Evolutionary conservation across 2,113 vertebrate species (phyloP), one percentile per base, ranked within the genome.

Genomic region (Rhadina sibilatrix): DNA sequence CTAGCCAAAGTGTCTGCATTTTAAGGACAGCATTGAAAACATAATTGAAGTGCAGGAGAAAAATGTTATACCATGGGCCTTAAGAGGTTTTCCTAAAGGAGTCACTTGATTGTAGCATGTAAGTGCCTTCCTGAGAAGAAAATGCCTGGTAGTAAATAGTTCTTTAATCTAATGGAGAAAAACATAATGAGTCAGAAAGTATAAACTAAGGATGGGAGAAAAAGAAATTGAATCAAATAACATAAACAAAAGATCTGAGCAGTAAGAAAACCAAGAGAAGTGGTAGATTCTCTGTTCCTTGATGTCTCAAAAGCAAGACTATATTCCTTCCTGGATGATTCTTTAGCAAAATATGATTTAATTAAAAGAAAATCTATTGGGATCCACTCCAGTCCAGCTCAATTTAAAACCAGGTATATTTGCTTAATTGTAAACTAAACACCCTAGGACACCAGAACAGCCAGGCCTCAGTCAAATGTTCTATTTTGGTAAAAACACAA

Each of bases 11-110:
- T 59, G 54, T 83, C 88, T 90, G 33, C 27, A 46, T 86, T 90
- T 94, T 89, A 64, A 93, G 66, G 52, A 66, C 56, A 70, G 56
- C 21, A 54, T 5, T 78, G 79, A 81, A 86, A 91, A 83, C 56
- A 78, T 83, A 86, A 90, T 59, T 86, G 54, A 92, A 92, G 38
- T 90, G 30, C 35, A 79, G 66, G 38, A 82, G 42, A 53, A 94
- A 94, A 93, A 88, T 14, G 4, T 86, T 80, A n/a, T 66, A 65
- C 7, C 0, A 0, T 54, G 71, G 53, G 33, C 63, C 31, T 90
- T 89, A 59, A 92, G 63, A 90, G 68, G 35, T 92, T 95, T 91
- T 80, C 54, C 57, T 93, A 49, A 79, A 83, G 20, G 57, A 76
- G 31, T 60, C 78, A 72, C 57, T 83, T 85, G 77, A 90, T 68